phyloP scores from a whole-genome alignment of 2,113 vertebrate genomes.

The Boleophthalmus pectinirostris region DNA sequence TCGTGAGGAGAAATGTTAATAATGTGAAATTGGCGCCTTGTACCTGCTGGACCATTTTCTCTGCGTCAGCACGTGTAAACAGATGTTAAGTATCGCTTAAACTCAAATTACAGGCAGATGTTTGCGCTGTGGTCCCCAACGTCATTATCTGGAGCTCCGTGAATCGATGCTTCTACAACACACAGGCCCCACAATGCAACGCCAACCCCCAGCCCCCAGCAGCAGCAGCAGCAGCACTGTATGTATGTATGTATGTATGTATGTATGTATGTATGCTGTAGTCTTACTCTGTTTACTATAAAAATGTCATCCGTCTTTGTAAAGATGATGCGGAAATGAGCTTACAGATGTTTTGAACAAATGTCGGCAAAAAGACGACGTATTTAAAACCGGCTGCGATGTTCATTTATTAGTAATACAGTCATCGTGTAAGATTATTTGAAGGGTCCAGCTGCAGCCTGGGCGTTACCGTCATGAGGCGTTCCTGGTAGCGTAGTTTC shows the following conservation, averaged over 20 bases:
- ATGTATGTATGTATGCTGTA: too few species aligned
- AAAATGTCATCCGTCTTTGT: background rate
- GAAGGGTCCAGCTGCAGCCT: too few species aligned
- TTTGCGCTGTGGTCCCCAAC: background rate
- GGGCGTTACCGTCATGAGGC: too few species aligned
- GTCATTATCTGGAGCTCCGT: background rate
- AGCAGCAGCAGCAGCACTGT: background rate
- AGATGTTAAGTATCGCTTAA: slow-evolving; percentile 35
- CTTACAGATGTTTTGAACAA: too few species aligned
- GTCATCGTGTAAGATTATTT: background rate
- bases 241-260: too few species aligned
- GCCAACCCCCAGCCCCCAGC: background rate
- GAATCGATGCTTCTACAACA: background rate
- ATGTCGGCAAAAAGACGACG: too few species aligned
- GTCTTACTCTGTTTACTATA: background rate
- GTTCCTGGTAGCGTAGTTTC: too few species aligned
- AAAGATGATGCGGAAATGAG: background rate
- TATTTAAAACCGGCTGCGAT: background rate
- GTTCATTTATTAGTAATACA: background rate
- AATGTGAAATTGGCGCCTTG: background rate
- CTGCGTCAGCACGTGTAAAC: slow-evolving; percentile 29
- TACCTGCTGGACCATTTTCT: slow-evolving; percentile 24
- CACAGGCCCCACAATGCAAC: background rate
- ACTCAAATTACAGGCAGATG: slow-evolving; percentile 9
- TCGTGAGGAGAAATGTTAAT: background rate